Percentiles rank a stretch among this genome's conserved stretches.
Evolutionary conservation across 2,888 invertebrate species (phyloP).

Genomic region (Cephus runcator): DNA sequence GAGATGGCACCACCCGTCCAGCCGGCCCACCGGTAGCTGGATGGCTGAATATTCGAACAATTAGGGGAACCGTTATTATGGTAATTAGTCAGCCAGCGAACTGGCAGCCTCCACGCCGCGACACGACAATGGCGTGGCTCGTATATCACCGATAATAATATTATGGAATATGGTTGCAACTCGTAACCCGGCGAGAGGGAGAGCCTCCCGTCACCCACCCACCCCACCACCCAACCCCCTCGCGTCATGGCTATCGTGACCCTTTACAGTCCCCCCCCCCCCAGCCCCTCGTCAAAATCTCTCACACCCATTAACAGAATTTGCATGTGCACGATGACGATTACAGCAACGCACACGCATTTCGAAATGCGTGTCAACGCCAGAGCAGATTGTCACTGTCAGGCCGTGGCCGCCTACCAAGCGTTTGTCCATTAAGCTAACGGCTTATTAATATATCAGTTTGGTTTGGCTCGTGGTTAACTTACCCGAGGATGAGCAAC

Average conservation of each 20-base stretch:
- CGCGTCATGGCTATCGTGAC: neutral
- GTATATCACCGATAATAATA: slow-evolving; percentile 39
- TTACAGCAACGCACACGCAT: neutral
- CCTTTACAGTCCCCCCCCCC: neutral
- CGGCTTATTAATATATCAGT: slow-evolving; percentile 7
- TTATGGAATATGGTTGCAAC: slow-evolving; percentile 11
- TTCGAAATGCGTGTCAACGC: slow-evolving; percentile 8
- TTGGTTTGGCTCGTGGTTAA: neutral
- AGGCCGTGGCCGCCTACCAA: slow-evolving; percentile 4
- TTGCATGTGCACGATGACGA: neutral
- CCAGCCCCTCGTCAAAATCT: neutral
- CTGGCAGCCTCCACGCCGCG: slow-evolving; percentile 33
- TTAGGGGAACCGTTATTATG: slow-evolving; percentile 42
- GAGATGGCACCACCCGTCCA: neutral
- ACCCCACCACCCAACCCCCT: neutral
- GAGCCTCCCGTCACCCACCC: neutral
- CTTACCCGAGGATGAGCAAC: neutral
- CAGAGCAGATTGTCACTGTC: slow-evolving; percentile 19
- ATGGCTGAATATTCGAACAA: slow-evolving; percentile 36
- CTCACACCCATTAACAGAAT: neutral
- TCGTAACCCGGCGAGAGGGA: neutral
- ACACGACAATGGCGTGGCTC: slow-evolving; percentile 52
- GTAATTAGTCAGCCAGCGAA: slow-evolving; percentile 38
- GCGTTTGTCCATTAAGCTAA: slow-evolving; percentile 1
- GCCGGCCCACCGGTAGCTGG: neutral